Conservation (phyloP, 2,797 vertebrate genomes). For the Delichon dasypus region DNA sequence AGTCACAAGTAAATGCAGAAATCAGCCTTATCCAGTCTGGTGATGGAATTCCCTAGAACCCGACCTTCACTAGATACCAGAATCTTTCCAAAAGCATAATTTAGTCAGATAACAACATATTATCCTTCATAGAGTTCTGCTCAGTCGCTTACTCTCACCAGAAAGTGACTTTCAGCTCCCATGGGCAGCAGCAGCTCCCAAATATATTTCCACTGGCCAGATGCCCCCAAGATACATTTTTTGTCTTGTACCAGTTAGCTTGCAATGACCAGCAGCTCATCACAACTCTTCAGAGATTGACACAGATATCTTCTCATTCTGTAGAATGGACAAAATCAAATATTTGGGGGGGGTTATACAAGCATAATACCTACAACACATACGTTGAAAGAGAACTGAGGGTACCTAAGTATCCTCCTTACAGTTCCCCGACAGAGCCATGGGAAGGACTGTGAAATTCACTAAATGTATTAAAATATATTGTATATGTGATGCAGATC, state of each 20-base stretch:
- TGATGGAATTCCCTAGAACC: background rate
- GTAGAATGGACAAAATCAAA: background rate
- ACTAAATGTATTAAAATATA: background rate
- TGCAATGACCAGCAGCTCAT: fast-evolving
- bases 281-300: background rate
- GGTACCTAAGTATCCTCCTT: background rate
- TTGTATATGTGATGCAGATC: background rate
- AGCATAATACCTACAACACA: background rate
- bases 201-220: background rate
- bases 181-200: background rate
- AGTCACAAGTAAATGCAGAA: background rate
- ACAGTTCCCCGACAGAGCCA: background rate
- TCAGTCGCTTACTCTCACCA: background rate
- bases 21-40: background rate
- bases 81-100: background rate
- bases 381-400: background rate
- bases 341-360: background rate
- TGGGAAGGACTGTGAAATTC: background rate
- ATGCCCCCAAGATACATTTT: background rate
- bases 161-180: background rate
- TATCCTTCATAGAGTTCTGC: background rate
- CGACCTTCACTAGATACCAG: background rate
- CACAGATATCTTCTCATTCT: background rate
- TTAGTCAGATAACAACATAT: background rate
- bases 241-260: background rate